phyloP scores from a whole-genome alignment of 2,888 invertebrate species.

The Eutolmus rufibarbis region DNA sequence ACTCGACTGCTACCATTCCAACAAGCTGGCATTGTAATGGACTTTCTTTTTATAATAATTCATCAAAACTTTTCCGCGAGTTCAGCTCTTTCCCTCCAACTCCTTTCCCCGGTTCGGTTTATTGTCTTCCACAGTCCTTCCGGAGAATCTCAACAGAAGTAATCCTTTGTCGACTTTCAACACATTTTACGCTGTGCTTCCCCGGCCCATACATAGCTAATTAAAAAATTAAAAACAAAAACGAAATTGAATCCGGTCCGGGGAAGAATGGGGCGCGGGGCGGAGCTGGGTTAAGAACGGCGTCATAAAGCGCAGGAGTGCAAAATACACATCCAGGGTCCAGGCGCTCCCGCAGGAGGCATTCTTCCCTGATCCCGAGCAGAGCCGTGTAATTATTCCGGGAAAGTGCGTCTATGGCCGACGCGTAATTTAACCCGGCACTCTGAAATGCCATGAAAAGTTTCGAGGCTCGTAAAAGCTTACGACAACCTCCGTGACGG shows the following conservation, averaged over 20 bases:
- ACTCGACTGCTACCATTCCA: neutral
- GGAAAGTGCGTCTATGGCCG: neutral
- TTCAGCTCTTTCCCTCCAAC: neutral
- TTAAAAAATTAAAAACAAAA: neutral
- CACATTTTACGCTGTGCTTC: neutral
- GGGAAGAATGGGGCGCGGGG: neutral
- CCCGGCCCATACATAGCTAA: neutral
- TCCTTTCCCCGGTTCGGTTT: neutral
- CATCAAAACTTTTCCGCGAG: neutral
- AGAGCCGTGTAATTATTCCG: neutral
- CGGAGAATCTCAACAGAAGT: neutral
- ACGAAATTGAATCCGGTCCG: neutral
- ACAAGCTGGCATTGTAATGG: neutral
- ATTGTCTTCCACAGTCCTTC: neutral
- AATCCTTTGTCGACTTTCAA: neutral
- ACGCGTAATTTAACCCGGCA: neutral
- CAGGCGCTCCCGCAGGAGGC: neutral
- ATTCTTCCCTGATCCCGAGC: neutral
- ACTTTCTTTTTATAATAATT: neutral
- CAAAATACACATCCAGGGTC: neutral
- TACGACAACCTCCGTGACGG: neutral
- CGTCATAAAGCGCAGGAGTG: neutral
- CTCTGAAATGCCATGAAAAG: neutral
- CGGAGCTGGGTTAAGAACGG: neutral
- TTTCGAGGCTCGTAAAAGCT: neutral